Conservation (phyloP, 2,113 vertebrate species). For the Corapipo altera region DNA sequence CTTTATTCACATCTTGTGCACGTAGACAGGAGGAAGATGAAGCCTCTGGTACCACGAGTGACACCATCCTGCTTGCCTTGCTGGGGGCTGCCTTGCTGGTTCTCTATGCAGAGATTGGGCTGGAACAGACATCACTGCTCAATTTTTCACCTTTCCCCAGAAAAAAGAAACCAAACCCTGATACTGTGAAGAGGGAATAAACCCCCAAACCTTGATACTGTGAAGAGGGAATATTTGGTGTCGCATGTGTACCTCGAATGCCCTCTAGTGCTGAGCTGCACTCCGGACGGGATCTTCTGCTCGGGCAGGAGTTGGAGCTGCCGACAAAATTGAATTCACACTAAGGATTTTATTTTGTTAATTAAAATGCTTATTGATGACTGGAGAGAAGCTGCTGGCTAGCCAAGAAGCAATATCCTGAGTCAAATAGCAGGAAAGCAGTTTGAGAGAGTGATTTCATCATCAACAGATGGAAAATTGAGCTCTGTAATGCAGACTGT, state of each 20-base stretch:
- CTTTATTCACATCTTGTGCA: background rate
- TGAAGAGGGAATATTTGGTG: background rate
- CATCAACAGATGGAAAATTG: conserved; percentile 17
- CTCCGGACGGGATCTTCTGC: background rate
- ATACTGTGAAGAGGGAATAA: background rate
- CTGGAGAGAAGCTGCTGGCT: background rate
- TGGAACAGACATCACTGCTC: background rate
- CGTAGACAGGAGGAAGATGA: background rate
- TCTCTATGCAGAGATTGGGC: background rate
- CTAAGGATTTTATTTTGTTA: conserved; percentile 29
- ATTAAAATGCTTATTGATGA: conserved; percentile 49
- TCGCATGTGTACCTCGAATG: conserved; percentile 4
- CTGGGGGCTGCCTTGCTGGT: background rate
- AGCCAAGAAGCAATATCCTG: conserved; percentile 26
- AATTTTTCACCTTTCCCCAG: background rate
- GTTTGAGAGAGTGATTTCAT: conserved; percentile 34
- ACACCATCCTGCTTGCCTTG: background rate
- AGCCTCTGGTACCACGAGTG: background rate
- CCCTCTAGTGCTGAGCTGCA: conserved; percentile 55
- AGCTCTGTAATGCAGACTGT: conserved; percentile 11
- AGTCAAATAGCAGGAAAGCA: conserved; percentile 30
- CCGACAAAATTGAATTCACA: background rate
- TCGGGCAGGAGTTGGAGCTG: background rate
- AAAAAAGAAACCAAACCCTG: background rate
- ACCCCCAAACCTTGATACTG: background rate